Evolutionary conservation across 2,888 invertebrate species (phyloP).

Genomic region (Tanytarsus gracilentus): DNA sequence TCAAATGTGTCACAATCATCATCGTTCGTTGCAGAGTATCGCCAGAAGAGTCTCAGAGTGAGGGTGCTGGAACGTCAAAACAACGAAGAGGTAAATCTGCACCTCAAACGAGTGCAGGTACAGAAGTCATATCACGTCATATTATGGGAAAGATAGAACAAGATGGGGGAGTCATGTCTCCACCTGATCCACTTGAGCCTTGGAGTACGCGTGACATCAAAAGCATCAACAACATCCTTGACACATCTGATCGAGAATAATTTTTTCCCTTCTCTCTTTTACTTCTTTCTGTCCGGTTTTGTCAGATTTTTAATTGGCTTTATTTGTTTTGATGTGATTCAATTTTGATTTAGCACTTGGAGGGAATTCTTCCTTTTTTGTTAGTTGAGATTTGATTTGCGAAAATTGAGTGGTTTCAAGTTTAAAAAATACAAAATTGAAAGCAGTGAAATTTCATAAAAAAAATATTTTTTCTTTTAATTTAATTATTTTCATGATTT

Average conservation of each 20-base stretch:
- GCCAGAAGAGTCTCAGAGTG: conserved; percentile 30
- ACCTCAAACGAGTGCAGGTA: conserved; percentile 4
- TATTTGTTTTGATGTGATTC: conserved; percentile 1
- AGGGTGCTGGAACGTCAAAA: conserved; percentile 29
- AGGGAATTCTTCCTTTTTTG: too few species aligned
- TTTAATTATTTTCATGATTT: background rate
- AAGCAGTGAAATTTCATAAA: too few species aligned
- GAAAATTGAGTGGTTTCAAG: background rate
- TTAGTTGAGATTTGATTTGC: background rate
- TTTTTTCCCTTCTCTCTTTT: background rate
- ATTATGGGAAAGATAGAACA: conserved; percentile 32
- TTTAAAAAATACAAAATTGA: too few species aligned
- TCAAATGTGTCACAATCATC: background rate
- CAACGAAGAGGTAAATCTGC: conserved; percentile 44
- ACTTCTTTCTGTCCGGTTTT: background rate
- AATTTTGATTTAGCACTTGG: background rate
- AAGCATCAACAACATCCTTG: conserved; percentile 61
- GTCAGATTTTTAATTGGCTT: conserved; percentile 19
- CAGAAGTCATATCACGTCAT: conserved; percentile 15
- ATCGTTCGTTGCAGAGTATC: conserved; percentile 30
- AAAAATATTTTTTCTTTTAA: background rate
- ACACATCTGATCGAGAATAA: conserved; percentile 26
- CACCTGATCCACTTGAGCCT: conserved; percentile 58
- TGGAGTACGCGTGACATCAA: conserved; percentile 64
- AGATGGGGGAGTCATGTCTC: conserved; percentile 38